These are phyloP conservation scores for Pycnonotus jocosus DNA, from an alignment of 2,113 vertebrate genomes.

Conservation along the genomic window DNA sequence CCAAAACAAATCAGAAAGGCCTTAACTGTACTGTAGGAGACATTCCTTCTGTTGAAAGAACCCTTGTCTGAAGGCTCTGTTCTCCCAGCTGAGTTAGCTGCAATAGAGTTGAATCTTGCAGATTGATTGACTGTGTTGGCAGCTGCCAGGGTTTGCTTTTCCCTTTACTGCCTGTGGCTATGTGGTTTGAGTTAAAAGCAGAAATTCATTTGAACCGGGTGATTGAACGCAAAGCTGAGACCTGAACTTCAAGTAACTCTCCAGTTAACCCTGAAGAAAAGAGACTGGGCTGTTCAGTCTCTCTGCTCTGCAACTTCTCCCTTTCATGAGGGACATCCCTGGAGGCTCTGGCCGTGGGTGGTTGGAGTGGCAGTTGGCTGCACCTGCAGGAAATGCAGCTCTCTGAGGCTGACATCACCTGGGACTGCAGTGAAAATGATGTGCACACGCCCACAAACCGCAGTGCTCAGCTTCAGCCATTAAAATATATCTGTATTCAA, in stretches of 20 bases:
- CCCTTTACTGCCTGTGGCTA: not conserved
- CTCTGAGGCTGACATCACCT: not conserved
- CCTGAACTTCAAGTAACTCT: not conserved
- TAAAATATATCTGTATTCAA: constrained; percentile 25
- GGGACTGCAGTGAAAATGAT: not conserved
- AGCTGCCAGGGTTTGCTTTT: not conserved
- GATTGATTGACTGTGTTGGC: not conserved
- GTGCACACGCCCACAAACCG: not conserved
- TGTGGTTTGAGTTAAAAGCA: constrained; percentile 2
- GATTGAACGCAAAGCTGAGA: not conserved
- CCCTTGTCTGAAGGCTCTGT: not conserved
- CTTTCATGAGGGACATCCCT: not conserved
- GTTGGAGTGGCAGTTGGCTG: not conserved
- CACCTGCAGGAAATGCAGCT: not conserved
- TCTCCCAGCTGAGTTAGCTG: not conserved
- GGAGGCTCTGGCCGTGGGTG: not conserved
- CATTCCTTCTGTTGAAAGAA: not conserved
- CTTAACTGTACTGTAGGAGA: not conserved
- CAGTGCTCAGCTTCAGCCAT: not conserved
- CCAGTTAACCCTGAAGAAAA: not conserved
- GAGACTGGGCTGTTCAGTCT: not conserved
- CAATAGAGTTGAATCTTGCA: not conserved
- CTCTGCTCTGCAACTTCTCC: not conserved
- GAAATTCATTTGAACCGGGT: not conserved
- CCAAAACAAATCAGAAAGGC: not conserved